Conservation (phyloP, 2,797 vertebrate species). For the Smutsia gigantea region DNA sequence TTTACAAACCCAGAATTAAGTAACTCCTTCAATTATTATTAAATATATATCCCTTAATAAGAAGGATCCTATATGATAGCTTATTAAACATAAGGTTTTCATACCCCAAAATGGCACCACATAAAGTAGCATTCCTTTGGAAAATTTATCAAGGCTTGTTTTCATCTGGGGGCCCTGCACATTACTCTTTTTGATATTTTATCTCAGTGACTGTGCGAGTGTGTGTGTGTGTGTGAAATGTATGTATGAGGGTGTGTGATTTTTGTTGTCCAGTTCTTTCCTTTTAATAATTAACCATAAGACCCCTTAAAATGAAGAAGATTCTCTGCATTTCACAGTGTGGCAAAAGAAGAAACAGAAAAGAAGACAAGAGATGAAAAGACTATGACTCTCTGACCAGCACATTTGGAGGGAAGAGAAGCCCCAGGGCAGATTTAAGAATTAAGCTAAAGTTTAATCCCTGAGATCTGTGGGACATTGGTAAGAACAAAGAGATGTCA, state of each 20-base stretch:
- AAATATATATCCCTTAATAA: not conserved
- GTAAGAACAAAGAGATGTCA: not conserved
- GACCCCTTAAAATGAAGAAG: not conserved
- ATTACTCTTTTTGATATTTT: not conserved
- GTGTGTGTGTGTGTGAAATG: not conserved
- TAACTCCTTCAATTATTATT: not conserved
- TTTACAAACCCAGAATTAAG: not conserved
- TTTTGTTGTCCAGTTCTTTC: not conserved
- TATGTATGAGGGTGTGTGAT: not conserved
- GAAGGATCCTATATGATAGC: not conserved
- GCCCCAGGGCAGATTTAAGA: not conserved
- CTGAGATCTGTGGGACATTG: not conserved
- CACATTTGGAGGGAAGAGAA: not conserved
- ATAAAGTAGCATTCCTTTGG: not conserved
- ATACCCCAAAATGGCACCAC: not conserved
- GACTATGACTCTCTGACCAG: not conserved
- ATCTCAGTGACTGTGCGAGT: not conserved
- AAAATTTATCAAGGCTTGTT: not conserved
- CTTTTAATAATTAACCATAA: not conserved
- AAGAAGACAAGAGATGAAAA: not conserved
- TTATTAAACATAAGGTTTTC: not conserved
- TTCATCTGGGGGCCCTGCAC: not conserved
- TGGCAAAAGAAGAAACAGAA: not conserved
- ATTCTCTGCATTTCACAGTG: not conserved
- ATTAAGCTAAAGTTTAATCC: not conserved